A percentile compares a stretch with the other conserved stretches of the same genome.
Evolutionary conservation across 2,113 vertebrate species (phyloP).

Genomic region (Hiodon tergisus): DNA sequence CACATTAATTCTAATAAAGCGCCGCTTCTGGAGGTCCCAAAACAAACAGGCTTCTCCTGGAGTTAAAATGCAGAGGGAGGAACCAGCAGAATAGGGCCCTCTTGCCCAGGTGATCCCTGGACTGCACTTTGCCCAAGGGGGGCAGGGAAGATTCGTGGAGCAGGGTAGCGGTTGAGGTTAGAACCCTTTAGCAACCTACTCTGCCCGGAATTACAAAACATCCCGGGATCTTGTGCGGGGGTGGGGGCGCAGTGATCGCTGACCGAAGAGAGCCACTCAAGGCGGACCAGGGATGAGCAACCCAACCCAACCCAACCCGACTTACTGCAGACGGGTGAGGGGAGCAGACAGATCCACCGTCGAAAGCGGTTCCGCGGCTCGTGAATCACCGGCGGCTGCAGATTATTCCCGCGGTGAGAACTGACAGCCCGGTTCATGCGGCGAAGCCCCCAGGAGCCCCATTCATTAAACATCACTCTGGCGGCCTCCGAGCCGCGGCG

Average conservation of each 20-base stretch:
- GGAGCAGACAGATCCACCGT: not conserved
- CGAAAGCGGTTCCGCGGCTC: not conserved
- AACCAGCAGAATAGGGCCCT: not conserved
- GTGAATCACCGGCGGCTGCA: not conserved
- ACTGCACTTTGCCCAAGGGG: not conserved
- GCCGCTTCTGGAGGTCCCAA: not conserved
- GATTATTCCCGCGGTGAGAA: not conserved
- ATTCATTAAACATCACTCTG: conserved; percentile 28
- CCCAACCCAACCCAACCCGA: too few species aligned
- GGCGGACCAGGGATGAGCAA: too few species aligned
- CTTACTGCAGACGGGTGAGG: too few species aligned
- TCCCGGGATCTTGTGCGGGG: too few species aligned
- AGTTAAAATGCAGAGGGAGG: not conserved
- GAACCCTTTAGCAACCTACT: too few species aligned
- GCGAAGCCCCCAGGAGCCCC: conserved; percentile 17
- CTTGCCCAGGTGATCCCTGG: not conserved
- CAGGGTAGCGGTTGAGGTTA: too few species aligned
- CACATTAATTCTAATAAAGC: not conserved
- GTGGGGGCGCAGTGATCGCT: too few species aligned
- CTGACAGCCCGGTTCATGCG: conserved; percentile 18
- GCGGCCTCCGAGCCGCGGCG: not conserved
- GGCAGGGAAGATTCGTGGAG: not conserved
- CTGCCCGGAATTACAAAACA: too few species aligned
- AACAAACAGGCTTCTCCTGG: not conserved
- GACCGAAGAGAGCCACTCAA: too few species aligned